A percentile compares a stretch with the other conserved stretches of the same genome.
phyloP scores from a whole-genome alignment of 2,797 vertebrate species.

The Lagorchestes hirsutus region DNA sequence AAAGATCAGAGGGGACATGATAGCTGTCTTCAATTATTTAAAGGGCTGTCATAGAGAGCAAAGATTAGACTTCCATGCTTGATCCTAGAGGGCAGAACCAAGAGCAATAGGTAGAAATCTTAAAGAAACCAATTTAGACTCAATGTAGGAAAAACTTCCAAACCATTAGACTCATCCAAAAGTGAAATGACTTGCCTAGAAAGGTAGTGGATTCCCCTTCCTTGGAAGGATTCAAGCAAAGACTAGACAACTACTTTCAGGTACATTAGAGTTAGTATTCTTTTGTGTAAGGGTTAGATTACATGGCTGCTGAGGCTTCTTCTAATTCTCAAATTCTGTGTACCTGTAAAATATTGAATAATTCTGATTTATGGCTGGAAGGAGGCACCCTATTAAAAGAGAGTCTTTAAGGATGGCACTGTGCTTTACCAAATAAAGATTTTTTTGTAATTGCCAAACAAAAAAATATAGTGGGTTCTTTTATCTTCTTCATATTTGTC shows the following conservation, averaged over 20 bases:
- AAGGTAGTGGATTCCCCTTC: neutral
- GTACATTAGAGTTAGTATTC: neutral
- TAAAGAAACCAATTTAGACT: neutral
- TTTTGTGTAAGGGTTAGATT: neutral
- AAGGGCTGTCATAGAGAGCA: neutral
- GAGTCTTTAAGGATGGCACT: neutral
- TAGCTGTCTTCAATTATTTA: neutral
- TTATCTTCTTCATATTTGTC: neutral
- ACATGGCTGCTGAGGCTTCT: neutral
- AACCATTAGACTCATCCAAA: neutral
- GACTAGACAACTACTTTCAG: neutral
- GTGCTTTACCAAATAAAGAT: neutral
- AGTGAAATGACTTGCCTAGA: neutral
- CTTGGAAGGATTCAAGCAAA: neutral
- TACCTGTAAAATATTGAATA: neutral
- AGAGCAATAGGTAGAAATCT: neutral
- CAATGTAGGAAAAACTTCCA: neutral
- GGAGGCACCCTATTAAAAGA: neutral
- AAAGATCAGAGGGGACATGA: neutral
- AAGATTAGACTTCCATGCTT: neutral
- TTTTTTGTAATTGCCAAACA: neutral
- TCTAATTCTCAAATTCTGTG: neutral
- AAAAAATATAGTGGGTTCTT: no score
- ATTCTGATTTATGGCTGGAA: neutral
- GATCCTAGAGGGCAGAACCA: neutral